These are phyloP conservation scores for Anas bernieri DNA, from an alignment of 2,797 vertebrate genomes.

Conservation along the genomic window DNA sequence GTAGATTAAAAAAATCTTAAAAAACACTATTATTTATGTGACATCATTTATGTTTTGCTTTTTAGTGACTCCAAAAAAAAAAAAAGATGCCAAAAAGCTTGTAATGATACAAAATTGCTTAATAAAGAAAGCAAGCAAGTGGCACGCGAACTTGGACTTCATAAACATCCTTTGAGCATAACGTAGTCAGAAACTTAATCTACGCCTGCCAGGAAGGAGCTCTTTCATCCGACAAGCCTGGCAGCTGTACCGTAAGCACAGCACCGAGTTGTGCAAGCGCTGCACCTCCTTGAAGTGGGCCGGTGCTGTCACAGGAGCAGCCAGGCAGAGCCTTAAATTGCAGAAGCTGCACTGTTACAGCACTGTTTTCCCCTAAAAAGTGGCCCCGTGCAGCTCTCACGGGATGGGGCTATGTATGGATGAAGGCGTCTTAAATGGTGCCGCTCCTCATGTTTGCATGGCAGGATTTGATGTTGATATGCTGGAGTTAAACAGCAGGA, in stretches of 20 bases:
- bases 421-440: accelerated
- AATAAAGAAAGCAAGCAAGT: neutral
- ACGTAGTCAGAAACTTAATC: neutral
- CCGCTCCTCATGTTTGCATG: accelerated
- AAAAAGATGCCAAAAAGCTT: neutral
- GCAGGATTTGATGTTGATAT: accelerated
- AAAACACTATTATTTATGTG: neutral
- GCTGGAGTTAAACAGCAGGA: neutral
- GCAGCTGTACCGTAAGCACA: neutral
- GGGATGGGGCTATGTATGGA: accelerated
- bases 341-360: neutral
- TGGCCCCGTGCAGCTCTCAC: neutral
- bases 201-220: neutral
- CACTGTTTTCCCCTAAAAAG: neutral
- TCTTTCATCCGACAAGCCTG: neutral
- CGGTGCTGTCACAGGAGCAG: neutral
- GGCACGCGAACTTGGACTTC: neutral
- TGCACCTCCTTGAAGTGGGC: neutral
- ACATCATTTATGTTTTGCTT: neutral
- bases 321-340: neutral
- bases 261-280: neutral
- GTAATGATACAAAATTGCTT: neutral
- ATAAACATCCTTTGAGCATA: neutral
- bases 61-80: neutral
- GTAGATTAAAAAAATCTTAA: neutral